Evolutionary conservation across 2,797 vertebrate genomes (phyloP).

Genomic region (Phrynocephalus guinanensis): DNA sequence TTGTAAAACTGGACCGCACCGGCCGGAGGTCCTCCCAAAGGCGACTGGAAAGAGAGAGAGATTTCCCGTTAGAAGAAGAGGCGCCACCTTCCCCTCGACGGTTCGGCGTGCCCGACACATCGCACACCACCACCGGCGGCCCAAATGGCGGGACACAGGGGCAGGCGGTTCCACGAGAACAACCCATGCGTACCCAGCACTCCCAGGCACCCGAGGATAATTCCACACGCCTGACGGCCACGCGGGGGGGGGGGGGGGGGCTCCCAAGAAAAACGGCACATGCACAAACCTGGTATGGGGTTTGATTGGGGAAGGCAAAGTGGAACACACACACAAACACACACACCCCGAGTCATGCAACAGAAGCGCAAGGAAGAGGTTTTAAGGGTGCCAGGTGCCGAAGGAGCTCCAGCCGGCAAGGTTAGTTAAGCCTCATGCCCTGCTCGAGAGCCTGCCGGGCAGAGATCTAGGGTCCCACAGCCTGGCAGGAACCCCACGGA

Average conservation of each 20-base stretch:
- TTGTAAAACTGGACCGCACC: slow-evolving; percentile 90
- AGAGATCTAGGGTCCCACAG: not conserved
- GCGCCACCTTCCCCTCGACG: fast-evolving
- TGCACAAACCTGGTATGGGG: slow-evolving; percentile 49
- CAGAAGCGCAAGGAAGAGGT: slow-evolving; percentile 25
- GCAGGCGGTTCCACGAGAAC: slow-evolving; percentile 38
- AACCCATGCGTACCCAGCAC: not conserved
- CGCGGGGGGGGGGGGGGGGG: slow-evolving; percentile 3
- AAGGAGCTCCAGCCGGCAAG: slow-evolving; percentile 43
- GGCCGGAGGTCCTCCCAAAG: slow-evolving; percentile 70
- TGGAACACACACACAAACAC: no score
- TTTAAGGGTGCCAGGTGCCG: slow-evolving; percentile 37
- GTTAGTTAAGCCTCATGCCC: slow-evolving; percentile 48
- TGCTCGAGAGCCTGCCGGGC: not conserved
- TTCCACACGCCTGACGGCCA: slow-evolving; percentile 1
- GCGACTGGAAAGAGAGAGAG: slow-evolving; percentile 75
- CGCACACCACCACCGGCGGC: slow-evolving; percentile 30
- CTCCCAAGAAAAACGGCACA: slow-evolving; percentile 44
- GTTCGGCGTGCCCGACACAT: not conserved
- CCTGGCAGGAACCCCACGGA: slow-evolving; percentile 1
- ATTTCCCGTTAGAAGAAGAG: not conserved
- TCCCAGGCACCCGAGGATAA: slow-evolving; percentile 7
- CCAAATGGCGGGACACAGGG: not conserved
- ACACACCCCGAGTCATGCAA: slow-evolving; percentile 46
- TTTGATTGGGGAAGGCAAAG: not conserved